A percentile compares a stretch with the other conserved stretches of the same genome.
These are phyloP conservation scores for Eutolmus rufibarbis DNA, from an alignment of 2,888 invertebrate genomes.

Conservation along the genomic window DNA sequence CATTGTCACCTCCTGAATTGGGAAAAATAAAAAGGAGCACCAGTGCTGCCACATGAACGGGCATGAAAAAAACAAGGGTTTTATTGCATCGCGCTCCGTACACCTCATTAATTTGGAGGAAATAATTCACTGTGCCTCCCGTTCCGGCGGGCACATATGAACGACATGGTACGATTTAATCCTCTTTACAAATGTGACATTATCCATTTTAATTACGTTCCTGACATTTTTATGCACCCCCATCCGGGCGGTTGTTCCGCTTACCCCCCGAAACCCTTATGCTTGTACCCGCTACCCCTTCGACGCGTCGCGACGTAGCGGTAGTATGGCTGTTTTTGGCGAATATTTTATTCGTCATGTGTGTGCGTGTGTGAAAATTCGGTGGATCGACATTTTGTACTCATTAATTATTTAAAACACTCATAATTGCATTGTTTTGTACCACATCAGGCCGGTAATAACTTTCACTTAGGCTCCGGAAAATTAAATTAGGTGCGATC, in stretches of 20 bases:
- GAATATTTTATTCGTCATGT: not conserved
- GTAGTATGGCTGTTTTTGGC: not conserved
- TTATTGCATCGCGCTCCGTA: constrained; percentile 9
- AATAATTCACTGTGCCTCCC: constrained; percentile 20
- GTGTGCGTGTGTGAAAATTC: not conserved
- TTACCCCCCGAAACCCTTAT: not conserved
- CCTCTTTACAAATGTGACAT: constrained; percentile 39
- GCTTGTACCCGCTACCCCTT: not conserved
- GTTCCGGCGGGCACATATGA: not conserved
- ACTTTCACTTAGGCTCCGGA: constrained; percentile 16
- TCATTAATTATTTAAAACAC: constrained; percentile 29
- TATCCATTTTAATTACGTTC: constrained; percentile 40
- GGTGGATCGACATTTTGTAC: constrained; percentile 29
- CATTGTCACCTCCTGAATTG: constrained; percentile 37
- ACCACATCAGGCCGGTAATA: not conserved
- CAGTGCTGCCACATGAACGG: constrained; percentile 16
- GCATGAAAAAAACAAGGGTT: not conserved
- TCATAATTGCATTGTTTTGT: constrained; percentile 35
- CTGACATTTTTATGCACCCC: constrained; percentile 38
- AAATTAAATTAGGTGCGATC: not conserved
- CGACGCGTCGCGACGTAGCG: not conserved
- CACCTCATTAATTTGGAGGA: constrained; percentile 33
- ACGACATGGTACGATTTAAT: constrained; percentile 32
- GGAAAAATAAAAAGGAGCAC: not conserved
- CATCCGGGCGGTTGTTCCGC: not conserved